Base-by-base conservation (phyloP, 2,797 vertebrate species). In the Clamator glandarius region DNA sequence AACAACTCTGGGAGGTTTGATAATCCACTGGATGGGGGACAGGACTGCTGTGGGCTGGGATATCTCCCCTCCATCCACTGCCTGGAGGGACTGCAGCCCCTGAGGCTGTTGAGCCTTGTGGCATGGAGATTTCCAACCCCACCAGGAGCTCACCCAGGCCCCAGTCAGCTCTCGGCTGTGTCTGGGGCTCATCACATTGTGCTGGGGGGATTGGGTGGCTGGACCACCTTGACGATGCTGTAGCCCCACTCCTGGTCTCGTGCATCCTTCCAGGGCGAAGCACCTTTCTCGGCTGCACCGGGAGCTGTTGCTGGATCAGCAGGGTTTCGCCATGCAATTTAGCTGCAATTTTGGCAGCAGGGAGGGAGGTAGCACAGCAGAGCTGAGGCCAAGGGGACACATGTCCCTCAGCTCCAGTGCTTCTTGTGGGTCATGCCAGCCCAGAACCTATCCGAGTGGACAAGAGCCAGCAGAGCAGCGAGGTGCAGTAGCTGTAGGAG, bases 51-150 rank as follows among this genome's bases (percentile, higher is more conserved):
- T 10, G 39, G 52, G 16, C 7, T 11, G n/a, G 36, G 66, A 3
- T 12, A 7, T 5, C 1, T 1, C 42, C 12, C n/a, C 41, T n/a
- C 25, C 6, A 2, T 25, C 31, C 28, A 8, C 12, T 21, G 54
- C 1, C 0, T 3, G 33, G 9, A 24, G 23, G 52, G 25, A 7
- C 35, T 2, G 55, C 3, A 2, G 42, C 35, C 12, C 2, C 0
- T 4, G 0, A 48, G 11, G 41, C 36, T 64, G 20, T 2, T 15
- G 16, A 21, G n/a, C 2, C 1, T 12, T 3, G 21, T 1, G 51
- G 19, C 51, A 13, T 1, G 0, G 29, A 7, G 57, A 21, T 24
- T 73, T 39, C 61, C 31, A 35, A 8, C 24, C 12, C 24, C 0
- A 2, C 17, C 21, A 1, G 62, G 62, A 52, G 50, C 48, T 87